Percentiles rank a stretch among this genome's conserved stretches.
Conservation (phyloP, 2,113 vertebrate genomes). For the Osmerus mordax region DNA sequence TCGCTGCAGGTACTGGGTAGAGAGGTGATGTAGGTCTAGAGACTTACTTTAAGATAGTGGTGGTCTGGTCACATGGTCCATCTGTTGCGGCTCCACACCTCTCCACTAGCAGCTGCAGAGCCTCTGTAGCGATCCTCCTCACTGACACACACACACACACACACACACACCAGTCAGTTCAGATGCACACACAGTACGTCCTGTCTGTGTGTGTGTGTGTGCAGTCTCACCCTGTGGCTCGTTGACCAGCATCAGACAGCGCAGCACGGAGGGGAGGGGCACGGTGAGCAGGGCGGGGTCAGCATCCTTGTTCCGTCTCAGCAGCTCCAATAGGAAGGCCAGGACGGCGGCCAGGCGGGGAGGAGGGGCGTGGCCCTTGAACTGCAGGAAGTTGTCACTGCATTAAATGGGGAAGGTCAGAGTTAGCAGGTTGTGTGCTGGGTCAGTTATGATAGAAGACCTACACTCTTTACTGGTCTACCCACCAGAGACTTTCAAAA, state of each 20-base stretch:
- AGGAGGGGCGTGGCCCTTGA: conserved; percentile 81
- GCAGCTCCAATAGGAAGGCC: conserved; percentile 80
- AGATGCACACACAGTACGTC: background rate
- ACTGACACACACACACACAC: conserved; percentile 74
- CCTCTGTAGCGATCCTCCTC: conserved; percentile 83
- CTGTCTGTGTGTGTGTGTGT: background rate
- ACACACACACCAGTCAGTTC: background rate
- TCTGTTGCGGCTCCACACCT: conserved; percentile 74
- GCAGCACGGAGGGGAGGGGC: conserved; percentile 78
- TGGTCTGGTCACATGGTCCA: conserved; percentile 76
- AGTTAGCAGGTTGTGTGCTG: background rate
- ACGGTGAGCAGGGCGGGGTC: conserved; percentile 72
- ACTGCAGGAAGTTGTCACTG: conserved; percentile 86
- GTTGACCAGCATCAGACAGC: conserved; percentile 84
- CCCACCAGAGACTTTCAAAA: no score
- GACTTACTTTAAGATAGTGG: conserved; percentile 83
- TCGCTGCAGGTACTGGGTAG: no score
- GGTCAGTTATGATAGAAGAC: no score
- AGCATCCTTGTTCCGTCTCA: conserved; percentile 70
- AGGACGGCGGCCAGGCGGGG: conserved; percentile 79
- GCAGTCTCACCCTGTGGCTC: conserved; percentile 83
- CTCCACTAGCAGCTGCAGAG: conserved; percentile 84
- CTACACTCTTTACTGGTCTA: no score
- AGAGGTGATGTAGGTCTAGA: no score
- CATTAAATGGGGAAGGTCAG: background rate